Percentiles rank a stretch among this genome's conserved stretches.
Evolutionary conservation across 2,797 vertebrate genomes (phyloP).

Genomic region (Apogon hyalosoma): DNA sequence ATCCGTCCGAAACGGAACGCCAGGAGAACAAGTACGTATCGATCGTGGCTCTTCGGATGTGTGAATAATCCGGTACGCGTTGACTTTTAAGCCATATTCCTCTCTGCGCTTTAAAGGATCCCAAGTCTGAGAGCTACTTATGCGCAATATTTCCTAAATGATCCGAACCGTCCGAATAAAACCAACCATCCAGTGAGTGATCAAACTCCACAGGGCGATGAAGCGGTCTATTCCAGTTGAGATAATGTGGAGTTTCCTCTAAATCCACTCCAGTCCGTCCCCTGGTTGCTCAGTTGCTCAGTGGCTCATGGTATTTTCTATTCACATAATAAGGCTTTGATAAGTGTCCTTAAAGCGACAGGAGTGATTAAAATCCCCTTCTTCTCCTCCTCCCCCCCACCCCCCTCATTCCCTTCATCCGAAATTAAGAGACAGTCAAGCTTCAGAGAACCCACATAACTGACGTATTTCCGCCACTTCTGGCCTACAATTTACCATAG

Average conservation of each 20-base stretch:
- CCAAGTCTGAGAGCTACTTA: conserved; percentile 78
- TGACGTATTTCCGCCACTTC: conserved; percentile 89
- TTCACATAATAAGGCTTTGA: conserved; percentile 84
- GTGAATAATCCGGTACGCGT: conserved; percentile 65
- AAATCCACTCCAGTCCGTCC: conserved; percentile 80
- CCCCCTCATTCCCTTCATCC: conserved; percentile 66
- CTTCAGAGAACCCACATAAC: conserved; percentile 80
- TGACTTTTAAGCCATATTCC: conserved; percentile 76
- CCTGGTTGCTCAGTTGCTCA: conserved; percentile 72
- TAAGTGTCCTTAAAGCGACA: conserved; percentile 90
- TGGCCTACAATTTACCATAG: conserved; percentile 82
- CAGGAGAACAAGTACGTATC: conserved; percentile 46
- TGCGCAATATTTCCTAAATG: conserved; percentile 80
- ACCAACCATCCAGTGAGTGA: conserved; percentile 68
- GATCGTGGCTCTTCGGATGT: conserved; percentile 46
- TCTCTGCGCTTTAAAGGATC: conserved; percentile 59
- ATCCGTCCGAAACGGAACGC: conserved; percentile 65
- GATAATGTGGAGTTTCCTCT: conserved; percentile 75
- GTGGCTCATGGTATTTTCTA: conserved; percentile 79
- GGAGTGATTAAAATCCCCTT: conserved; percentile 83
- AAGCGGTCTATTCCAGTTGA: conserved; percentile 74
- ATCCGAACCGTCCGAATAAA: conserved; percentile 70
- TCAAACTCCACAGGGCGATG: conserved; percentile 78
- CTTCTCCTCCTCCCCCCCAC: conserved; percentile 20
- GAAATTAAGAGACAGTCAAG: conserved; percentile 81